phyloP scores from a whole-genome alignment of 1,140 invertebrate species.

The Elysia chlorotica region DNA sequence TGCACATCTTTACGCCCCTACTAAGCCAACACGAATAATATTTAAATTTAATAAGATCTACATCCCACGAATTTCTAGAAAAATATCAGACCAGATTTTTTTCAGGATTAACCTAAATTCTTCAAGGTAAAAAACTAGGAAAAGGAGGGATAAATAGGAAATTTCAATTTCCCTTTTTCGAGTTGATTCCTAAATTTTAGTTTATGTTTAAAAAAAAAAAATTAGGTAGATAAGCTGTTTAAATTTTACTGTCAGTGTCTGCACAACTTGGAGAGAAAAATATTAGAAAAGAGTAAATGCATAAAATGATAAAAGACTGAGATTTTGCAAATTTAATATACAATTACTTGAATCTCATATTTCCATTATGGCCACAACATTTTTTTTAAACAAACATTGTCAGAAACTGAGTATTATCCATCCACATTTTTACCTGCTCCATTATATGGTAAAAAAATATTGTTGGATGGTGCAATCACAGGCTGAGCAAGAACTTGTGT shows the following conservation, averaged over 20 bases:
- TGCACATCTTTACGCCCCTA: too few species aligned
- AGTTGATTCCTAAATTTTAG: too few species aligned
- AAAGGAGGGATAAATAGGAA: too few species aligned
- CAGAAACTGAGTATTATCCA: background rate
- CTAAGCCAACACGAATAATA: too few species aligned
- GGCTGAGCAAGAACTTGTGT: conserved; percentile 9
- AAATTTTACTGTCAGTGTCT: background rate
- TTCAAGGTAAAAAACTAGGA: too few species aligned
- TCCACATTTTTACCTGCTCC: conserved; percentile 12
- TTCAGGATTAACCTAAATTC: too few species aligned
- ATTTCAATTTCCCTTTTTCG: too few species aligned
- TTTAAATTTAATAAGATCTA: too few species aligned
- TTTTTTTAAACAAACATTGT: background rate
- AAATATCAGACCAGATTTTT: too few species aligned
- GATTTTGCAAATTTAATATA: background rate
- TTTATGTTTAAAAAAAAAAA: too few species aligned
- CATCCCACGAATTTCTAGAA: too few species aligned
- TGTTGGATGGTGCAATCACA: conserved; percentile 11
- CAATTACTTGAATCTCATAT: background rate
- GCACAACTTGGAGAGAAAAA: background rate
- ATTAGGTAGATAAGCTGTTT: too few species aligned
- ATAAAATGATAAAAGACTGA: background rate
- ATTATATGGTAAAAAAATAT: conserved; percentile 20
- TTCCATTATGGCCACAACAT: background rate
- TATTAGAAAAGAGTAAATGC: background rate